Percentiles rank a stretch among this genome's conserved stretches.
Conservation (phyloP, 2,113 vertebrate genomes). For the Gymnocephalus cernua region DNA sequence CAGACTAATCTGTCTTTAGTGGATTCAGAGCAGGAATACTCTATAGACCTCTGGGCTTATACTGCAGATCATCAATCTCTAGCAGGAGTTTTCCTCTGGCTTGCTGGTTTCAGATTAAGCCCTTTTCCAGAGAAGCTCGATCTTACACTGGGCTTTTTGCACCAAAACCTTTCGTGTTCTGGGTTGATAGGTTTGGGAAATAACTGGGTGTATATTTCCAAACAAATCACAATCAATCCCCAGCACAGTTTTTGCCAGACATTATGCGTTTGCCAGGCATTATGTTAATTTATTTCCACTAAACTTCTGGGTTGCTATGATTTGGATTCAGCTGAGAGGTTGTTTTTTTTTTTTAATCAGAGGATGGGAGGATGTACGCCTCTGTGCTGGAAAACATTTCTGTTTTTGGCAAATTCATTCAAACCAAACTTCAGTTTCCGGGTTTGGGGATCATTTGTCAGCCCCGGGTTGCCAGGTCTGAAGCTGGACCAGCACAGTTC, state of each 20-base stretch:
- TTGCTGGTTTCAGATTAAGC: conserved; percentile 6
- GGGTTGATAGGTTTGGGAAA: conserved; percentile 48
- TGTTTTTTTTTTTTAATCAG: not conserved
- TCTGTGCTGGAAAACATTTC: conserved; percentile 11
- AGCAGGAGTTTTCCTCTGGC: conserved; percentile 12
- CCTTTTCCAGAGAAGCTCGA: conserved; percentile 25
- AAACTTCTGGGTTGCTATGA: conserved; percentile 4
- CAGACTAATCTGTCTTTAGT: not conserved
- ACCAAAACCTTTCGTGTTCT: not conserved
- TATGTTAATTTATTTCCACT: conserved; percentile 57
- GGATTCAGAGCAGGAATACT: not conserved
- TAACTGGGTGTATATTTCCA: conserved; percentile 26
- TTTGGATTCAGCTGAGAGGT: conserved; percentile 4
- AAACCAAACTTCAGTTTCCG: conserved; percentile 17
- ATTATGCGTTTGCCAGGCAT: conserved; percentile 37
- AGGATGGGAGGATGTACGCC: conserved; percentile 9
- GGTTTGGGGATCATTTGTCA: conserved; percentile 32
- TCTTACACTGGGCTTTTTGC: not conserved
- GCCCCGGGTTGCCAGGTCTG: conserved; percentile 42
- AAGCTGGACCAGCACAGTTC: not conserved
- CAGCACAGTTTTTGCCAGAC: conserved; percentile 48
- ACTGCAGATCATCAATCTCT: conserved; percentile 21
- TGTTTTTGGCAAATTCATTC: not conserved
- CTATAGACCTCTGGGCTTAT: not conserved
- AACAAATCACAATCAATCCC: conserved; percentile 38